Conservation (phyloP, 2,888 invertebrate genomes). For the Habrosyne pyritoides region DNA sequence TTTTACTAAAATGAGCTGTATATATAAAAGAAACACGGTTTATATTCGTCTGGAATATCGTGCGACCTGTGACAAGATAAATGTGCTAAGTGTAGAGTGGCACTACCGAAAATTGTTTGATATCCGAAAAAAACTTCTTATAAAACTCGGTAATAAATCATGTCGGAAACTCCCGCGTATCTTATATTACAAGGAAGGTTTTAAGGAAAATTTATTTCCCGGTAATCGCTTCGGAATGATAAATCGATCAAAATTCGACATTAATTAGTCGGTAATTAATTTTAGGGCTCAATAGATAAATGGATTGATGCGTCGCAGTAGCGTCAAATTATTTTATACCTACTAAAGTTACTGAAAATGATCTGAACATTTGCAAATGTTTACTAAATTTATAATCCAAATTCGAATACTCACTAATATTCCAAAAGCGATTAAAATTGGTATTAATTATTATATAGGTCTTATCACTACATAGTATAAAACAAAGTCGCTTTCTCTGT, state of each 20-base stretch:
- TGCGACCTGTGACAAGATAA: neutral
- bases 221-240: slow-evolving; percentile 10
- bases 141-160: slow-evolving; percentile 39
- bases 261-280: slow-evolving; percentile 12
- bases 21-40: too few relatives aligned
- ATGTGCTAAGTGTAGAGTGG: neutral
- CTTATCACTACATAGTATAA: too few relatives aligned
- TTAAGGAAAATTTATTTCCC: slow-evolving; percentile 30
- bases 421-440: too few relatives aligned
- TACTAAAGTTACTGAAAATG: too few relatives aligned
- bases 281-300: neutral
- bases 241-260: slow-evolving; percentile 35
- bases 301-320: neutral
- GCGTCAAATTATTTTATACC: too few relatives aligned
- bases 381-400: too few relatives aligned
- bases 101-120: neutral
- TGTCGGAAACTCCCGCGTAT: slow-evolving; percentile 23
- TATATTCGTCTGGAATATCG: neutral
- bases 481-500: too few relatives aligned
- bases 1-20: neutral
- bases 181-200: slow-evolving; percentile 18
- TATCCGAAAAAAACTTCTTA: neutral
- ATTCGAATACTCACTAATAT: too few relatives aligned
- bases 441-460: too few relatives aligned
- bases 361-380: too few relatives aligned